A percentile compares a stretch with the other conserved stretches of the same genome.
phyloP scores from a whole-genome alignment of 2,797 vertebrate species.

The Coregonus sp. region DNA sequence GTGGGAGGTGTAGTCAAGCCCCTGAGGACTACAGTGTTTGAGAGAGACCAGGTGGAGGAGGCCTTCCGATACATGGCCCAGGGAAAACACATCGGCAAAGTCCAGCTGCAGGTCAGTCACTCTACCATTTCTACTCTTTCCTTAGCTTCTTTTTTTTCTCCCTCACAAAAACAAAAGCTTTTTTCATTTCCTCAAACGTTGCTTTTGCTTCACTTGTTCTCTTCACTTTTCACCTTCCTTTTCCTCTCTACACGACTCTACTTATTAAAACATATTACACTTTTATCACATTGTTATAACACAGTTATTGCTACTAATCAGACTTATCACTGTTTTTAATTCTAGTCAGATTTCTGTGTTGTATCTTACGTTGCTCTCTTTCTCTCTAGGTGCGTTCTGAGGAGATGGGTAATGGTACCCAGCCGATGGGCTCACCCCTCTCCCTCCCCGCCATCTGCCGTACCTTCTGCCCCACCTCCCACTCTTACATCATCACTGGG shows the following conservation, averaged over 20 bases:
- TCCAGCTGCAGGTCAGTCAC: constrained; percentile 84
- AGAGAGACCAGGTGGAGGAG: constrained; percentile 83
- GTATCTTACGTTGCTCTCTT: background rate
- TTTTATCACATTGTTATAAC: too few relatives aligned
- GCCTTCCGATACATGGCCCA: constrained; percentile 99
- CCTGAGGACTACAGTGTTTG: constrained; percentile 84
- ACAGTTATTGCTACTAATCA: too few relatives aligned
- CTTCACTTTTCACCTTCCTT: too few relatives aligned
- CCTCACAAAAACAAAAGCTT: background rate
- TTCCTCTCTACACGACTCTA: too few relatives aligned
- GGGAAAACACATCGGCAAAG: constrained; percentile 97
- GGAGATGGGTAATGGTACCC: constrained; percentile 57
- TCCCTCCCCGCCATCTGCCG: constrained; percentile 79
- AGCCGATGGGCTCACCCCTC: constrained; percentile 48
- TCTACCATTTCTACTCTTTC: background rate
- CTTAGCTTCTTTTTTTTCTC: background rate
- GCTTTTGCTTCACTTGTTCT: background rate
- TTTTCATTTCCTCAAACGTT: background rate
- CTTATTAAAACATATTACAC: background rate
- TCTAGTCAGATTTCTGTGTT: background rate
- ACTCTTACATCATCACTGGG: constrained; percentile 90
- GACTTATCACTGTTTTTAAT: too few relatives aligned
- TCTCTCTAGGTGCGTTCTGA: constrained; percentile 76
- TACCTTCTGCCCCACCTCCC: constrained; percentile 81
- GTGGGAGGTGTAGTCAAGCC: constrained; percentile 86